Base-by-base conservation (phyloP, 2,888 invertebrate genomes). In the Pollenia amentaria region DNA sequence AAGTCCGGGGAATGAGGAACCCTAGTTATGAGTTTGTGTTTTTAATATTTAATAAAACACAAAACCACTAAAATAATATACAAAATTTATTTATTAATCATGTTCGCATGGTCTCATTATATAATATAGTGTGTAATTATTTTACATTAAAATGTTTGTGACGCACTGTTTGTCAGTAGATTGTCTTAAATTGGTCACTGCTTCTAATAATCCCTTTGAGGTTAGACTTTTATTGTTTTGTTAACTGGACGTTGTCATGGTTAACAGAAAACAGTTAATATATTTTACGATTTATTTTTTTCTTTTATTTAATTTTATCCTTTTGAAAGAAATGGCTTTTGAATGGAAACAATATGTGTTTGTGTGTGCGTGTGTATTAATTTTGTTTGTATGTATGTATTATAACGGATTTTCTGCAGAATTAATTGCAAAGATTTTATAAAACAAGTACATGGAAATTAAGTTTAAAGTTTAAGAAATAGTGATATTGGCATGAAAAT, bases 191-290 rank as follows among this genome's bases (percentile, higher is more conserved):
- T 51, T 48, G 46, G 16, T 40, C 48, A 62, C 18, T 48, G 16
- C 14, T 75, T 75, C 18, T 64, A 62, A 51, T 75, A 64, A 75
- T 51, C 51, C 40, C 16, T 51, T 64, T 75, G 51, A 64, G 64
- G 48, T 75, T 51, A 64, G n/a, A 21, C 14, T 64, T 48, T 48
- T 21, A 42, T 44, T 75, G 64, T 75, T 64, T 75, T 51, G 75
- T 75, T 64, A 21, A 64, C 40, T 18, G 40, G 14, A 16, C n/a
- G 29, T 57, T 72, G 72, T 29, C 57, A 57, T 29, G 57, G 72
- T 72, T 72, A 46, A 18, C 8, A 53, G 18, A 0, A 16, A 69
- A 48, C 16, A 42, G 6, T 11, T 18, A 1, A 8, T 16, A 18
- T 16, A 3, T 10, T 64, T 64, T 18, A 16, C 18, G 7, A 18